A percentile compares a stretch with the other conserved stretches of the same genome.
These are phyloP conservation scores for Nematopogon swammerdamellus DNA, from an alignment of 2,888 invertebrate species.

Conservation along the genomic window DNA sequence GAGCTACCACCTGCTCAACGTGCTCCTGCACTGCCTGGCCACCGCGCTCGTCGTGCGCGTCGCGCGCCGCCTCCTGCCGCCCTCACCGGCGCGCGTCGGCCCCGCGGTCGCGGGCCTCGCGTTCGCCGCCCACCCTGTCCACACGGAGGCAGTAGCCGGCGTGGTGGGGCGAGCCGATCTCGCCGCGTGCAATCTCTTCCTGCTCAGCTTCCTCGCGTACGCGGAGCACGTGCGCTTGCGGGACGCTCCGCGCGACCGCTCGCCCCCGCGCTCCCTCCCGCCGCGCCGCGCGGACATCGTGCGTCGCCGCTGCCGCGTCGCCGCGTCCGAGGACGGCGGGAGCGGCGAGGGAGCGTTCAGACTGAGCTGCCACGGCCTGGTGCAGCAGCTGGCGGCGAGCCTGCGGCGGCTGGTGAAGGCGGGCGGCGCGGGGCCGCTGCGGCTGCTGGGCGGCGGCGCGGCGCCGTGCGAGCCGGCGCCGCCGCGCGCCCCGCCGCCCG, in stretches of 20 bases:
- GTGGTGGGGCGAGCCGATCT: slow-evolving; percentile 95
- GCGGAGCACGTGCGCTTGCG: slow-evolving; percentile 71
- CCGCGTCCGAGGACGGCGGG: slow-evolving; percentile 14
- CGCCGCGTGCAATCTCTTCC: slow-evolving; percentile 86
- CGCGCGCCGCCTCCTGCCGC: slow-evolving; percentile 67
- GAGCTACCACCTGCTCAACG: slow-evolving; percentile 85
- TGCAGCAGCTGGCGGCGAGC: slow-evolving; percentile 44
- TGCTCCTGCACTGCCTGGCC: slow-evolving; percentile 81
- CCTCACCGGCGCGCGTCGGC: slow-evolving; percentile 57
- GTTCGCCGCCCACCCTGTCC: slow-evolving; percentile 94
- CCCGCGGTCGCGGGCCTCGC: slow-evolving; percentile 76
- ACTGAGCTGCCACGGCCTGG: slow-evolving; percentile 39
- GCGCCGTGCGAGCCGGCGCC: slow-evolving; percentile 27
- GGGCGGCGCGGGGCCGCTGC: slow-evolving; percentile 37
- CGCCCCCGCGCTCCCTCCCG: slow-evolving; percentile 26
- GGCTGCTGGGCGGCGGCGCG: slow-evolving; percentile 25
- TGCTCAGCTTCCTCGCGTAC: slow-evolving; percentile 84
- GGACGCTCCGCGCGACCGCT: slow-evolving; percentile 43
- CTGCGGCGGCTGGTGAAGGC: slow-evolving; percentile 38
- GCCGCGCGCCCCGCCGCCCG: slow-evolving; percentile 18
- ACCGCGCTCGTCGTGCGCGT: slow-evolving; percentile 79
- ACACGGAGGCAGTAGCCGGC: slow-evolving; percentile 95
- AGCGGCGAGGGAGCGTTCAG: slow-evolving; percentile 24
- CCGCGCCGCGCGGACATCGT: slow-evolving; percentile 23
- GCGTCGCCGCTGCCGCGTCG: slow-evolving; percentile 14